Evolutionary conservation across 2,888 invertebrate species (phyloP).

Genomic region (Aspidiotus destructor): DNA sequence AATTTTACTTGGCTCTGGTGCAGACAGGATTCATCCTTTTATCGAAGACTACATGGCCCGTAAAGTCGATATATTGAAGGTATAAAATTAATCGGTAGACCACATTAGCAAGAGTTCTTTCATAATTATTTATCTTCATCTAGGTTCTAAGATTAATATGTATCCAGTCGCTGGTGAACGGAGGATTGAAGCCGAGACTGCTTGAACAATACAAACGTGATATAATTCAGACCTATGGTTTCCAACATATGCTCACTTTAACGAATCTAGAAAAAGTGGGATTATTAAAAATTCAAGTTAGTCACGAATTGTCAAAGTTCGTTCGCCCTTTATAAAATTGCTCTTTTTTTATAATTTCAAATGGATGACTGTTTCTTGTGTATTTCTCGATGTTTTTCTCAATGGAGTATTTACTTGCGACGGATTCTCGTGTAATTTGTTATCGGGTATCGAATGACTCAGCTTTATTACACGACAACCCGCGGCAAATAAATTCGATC

Average conservation of each 20-base stretch:
- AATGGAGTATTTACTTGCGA: not conserved
- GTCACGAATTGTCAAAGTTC: conserved; percentile 40
- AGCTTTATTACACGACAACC: too few relatives aligned
- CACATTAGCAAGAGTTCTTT: conserved; percentile 4
- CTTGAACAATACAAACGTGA: conserved; percentile 63
- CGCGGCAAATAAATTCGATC: too few relatives aligned
- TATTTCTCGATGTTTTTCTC: not conserved
- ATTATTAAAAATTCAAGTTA: conserved; percentile 63
- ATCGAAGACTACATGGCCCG: conserved; percentile 89
- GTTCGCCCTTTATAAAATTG: not conserved
- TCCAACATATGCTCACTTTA: conserved; percentile 68
- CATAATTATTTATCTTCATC: not conserved
- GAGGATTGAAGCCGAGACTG: conserved; percentile 84
- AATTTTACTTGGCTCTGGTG: conserved; percentile 80
- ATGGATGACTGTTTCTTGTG: too few relatives aligned
- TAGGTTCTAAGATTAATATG: conserved; percentile 78
- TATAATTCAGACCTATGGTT: conserved; percentile 75
- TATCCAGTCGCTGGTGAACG: conserved; percentile 83
- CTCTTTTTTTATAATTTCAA: too few relatives aligned
- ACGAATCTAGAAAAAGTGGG: conserved; percentile 81
- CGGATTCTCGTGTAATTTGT: not conserved
- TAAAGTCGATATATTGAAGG: conserved; percentile 67
- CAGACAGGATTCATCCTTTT: conserved; percentile 75
- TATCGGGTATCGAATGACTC: not conserved
- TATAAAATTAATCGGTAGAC: conserved; percentile 36